phyloP scores from a whole-genome alignment of 2,797 vertebrate genomes.

The Falco biarmicus region DNA sequence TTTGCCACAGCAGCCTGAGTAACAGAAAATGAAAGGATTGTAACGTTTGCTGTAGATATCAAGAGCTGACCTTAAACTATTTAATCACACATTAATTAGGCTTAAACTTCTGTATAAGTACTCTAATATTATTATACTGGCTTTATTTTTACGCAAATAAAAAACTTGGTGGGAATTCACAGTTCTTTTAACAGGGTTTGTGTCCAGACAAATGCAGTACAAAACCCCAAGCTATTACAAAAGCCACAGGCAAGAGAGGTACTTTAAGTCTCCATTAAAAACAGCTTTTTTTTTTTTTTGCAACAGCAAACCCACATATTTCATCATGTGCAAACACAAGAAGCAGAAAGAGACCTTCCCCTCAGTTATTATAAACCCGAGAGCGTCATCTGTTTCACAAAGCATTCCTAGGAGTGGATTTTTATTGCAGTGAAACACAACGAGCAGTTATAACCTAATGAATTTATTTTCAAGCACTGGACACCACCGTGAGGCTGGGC shows the following conservation, averaged over 20 bases:
- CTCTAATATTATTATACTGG: not conserved
- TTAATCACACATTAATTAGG: not conserved
- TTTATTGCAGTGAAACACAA: not conserved
- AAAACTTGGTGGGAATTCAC: not conserved
- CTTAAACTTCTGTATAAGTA: not conserved
- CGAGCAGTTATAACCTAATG: not conserved
- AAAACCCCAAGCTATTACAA: not conserved
- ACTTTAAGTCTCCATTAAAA: not conserved
- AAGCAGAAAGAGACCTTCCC: no score
- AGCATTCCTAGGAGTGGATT: not conserved
- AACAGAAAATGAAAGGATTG: not conserved
- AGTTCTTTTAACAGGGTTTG: not conserved
- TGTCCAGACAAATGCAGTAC: not conserved
- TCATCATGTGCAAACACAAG: not conserved
- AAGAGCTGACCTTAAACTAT: not conserved
- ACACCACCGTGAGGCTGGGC: not conserved
- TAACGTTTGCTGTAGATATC: not conserved
- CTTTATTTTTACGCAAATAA: not conserved
- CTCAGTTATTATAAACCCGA: not conserved
- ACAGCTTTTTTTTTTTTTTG: no score
- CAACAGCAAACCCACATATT: not conserved
- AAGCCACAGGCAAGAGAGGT: rapidly evolving
- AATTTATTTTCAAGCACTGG: not conserved
- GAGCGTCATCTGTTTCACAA: not conserved
- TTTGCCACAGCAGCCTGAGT: not conserved